phyloP scores from a whole-genome alignment of 2,797 vertebrate genomes.

The Pangasius djambal region DNA sequence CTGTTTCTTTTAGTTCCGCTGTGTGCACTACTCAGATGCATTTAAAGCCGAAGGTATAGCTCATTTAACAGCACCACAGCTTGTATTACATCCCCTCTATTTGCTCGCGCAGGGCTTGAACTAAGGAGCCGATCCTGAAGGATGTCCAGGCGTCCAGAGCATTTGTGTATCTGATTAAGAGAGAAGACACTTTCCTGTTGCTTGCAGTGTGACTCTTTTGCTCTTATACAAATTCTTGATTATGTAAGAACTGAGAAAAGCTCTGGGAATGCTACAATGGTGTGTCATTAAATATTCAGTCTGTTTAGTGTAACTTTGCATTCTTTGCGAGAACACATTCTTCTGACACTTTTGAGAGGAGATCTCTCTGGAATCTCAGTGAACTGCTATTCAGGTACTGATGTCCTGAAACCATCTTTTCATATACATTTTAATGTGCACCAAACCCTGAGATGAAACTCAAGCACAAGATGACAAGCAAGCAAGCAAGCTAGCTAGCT shows the following conservation, averaged over 20 bases:
- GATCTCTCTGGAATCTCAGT: background rate
- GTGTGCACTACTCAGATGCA: background rate
- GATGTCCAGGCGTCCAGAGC: background rate
- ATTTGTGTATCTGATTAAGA: constrained; percentile 11
- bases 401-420: constrained; percentile 16
- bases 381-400: background rate
- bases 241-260: constrained; percentile 12
- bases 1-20: background rate
- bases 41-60: background rate
- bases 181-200: background rate
- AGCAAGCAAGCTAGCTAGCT: background rate
- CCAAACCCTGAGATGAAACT: background rate
- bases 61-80: background rate
- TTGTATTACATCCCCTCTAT: background rate
- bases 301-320: background rate
- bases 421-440: background rate
- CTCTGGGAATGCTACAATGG: background rate
- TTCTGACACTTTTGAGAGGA: background rate
- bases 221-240: background rate
- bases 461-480: constrained; percentile 20
- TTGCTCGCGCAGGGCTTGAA: background rate
- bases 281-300: background rate
- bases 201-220: background rate
- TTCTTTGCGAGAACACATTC: background rate
- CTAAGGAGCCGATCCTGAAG: background rate